A percentile compares a stretch with the other conserved stretches of the same genome.
These are phyloP conservation scores for Dasysyrphus tricinctus DNA, from an alignment of 2,888 invertebrate genomes.

Conservation along the genomic window DNA sequence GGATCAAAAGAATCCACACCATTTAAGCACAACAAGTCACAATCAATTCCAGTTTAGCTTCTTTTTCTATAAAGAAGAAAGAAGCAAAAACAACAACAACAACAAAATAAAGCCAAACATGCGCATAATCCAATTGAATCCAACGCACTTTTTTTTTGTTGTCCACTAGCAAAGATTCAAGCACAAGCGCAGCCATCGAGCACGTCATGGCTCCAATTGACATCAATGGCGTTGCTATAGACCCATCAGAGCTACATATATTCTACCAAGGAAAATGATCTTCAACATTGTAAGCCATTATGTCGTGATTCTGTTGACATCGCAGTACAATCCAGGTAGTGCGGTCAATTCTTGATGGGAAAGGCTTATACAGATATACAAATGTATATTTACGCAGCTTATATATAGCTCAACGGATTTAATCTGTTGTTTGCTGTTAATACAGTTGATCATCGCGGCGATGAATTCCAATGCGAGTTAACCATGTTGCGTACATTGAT, in stretches of 20 bases:
- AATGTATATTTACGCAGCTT: background rate
- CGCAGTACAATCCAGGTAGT: constrained; percentile 57
- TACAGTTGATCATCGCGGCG: constrained; percentile 73
- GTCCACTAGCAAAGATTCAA: background rate
- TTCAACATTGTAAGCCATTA: constrained; percentile 73
- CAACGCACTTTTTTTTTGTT: constrained; percentile 49
- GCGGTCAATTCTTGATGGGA: constrained; percentile 19
- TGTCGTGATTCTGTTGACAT: constrained; percentile 76
- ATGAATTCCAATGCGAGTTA: constrained; percentile 74
- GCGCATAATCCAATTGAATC: constrained; percentile 69
- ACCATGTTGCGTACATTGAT: constrained; percentile 75
- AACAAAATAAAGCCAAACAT: constrained; percentile 27
- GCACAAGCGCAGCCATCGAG: background rate
- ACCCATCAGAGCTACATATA: background rate
- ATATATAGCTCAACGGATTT: constrained; percentile 45
- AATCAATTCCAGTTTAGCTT: constrained; percentile 14
- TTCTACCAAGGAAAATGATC: constrained; percentile 45
- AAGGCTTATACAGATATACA: background rate
- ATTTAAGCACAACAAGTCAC: constrained; percentile 16
- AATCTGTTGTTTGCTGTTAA: constrained; percentile 68
- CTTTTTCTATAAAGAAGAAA: background rate
- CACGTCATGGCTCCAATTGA: constrained; percentile 24
- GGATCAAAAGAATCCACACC: constrained; percentile 51
- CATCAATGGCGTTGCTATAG: constrained; percentile 11
- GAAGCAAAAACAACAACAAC: background rate